Evolutionary conservation across 2,797 vertebrate species (phyloP).

Genomic region (Nannoperca australis): DNA sequence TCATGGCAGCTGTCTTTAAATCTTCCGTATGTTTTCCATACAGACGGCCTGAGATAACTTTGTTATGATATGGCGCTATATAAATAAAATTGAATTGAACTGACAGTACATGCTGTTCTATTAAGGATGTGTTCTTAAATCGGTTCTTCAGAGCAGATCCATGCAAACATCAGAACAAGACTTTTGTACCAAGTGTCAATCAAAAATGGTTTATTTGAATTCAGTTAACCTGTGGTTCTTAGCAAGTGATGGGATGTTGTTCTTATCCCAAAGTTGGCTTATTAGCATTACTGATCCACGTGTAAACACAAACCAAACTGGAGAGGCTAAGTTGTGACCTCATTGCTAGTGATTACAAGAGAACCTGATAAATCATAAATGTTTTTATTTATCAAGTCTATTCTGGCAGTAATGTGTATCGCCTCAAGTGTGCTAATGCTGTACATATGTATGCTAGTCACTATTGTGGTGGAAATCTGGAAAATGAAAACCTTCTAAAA

Average conservation of each 20-base stretch:
- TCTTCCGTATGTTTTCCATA: neutral
- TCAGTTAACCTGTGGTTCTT: neutral
- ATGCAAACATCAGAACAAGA: neutral
- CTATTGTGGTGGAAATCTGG: too few species aligned
- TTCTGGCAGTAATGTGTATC: too few species aligned
- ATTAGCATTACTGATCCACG: neutral
- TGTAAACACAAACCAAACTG: too few species aligned
- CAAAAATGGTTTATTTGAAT: neutral
- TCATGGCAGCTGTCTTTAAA: neutral
- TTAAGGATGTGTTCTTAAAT: neutral
- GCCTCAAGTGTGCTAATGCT: too few species aligned
- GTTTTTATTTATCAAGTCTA: too few species aligned
- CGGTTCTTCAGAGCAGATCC: neutral
- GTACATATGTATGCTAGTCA: too few species aligned
- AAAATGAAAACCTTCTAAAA: too few species aligned
- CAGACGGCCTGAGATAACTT: rapidly evolving
- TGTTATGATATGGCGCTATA: too few species aligned
- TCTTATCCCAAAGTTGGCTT: neutral
- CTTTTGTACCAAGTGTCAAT: neutral
- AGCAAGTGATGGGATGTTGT: neutral
- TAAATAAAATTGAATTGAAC: too few species aligned
- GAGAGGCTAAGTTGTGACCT: too few species aligned
- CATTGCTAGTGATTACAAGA: too few species aligned
- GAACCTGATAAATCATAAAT: too few species aligned
- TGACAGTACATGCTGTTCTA: neutral